Percentiles rank a stretch among this genome's conserved stretches.
Conservation (phyloP, 2,888 invertebrate genomes). For the Heliconius ismenius region DNA sequence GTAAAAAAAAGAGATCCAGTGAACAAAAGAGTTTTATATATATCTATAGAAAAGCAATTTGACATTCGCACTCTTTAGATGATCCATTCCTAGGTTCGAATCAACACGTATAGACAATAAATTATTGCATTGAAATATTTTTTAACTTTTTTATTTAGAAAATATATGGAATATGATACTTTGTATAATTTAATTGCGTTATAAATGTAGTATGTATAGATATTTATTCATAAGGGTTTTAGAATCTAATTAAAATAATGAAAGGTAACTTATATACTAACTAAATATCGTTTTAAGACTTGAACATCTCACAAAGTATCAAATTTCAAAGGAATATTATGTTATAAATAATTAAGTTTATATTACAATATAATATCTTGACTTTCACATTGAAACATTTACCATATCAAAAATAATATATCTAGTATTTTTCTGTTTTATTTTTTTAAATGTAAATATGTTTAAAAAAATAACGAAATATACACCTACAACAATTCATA, state of each 20-base stretch:
- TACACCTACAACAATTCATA: too few species aligned
- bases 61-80: too few species aligned
- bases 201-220: background rate
- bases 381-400: too few species aligned
- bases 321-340: slow-evolving; percentile 11
- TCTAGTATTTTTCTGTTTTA: too few species aligned
- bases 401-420: too few species aligned
- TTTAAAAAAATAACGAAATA: too few species aligned
- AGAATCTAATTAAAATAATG: slow-evolving; percentile 15
- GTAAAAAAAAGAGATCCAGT: too few species aligned
- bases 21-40: too few species aligned
- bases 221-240: background rate
- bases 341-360: slow-evolving; percentile 3
- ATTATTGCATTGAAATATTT: too few species aligned
- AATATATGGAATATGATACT: background rate
- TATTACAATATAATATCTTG: background rate
- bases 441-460: too few species aligned
- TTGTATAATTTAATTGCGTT: background rate
- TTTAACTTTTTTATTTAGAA: background rate
- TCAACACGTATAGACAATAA: too few species aligned
- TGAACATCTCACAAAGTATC: slow-evolving; percentile 10
- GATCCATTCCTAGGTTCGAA: background rate
- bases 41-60: too few species aligned
- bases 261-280: background rate
- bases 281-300: background rate